Percentiles rank a stretch among this genome's conserved stretches.
Conservation (phyloP, 2,113 vertebrate genomes). For the Coturnix japonica region DNA sequence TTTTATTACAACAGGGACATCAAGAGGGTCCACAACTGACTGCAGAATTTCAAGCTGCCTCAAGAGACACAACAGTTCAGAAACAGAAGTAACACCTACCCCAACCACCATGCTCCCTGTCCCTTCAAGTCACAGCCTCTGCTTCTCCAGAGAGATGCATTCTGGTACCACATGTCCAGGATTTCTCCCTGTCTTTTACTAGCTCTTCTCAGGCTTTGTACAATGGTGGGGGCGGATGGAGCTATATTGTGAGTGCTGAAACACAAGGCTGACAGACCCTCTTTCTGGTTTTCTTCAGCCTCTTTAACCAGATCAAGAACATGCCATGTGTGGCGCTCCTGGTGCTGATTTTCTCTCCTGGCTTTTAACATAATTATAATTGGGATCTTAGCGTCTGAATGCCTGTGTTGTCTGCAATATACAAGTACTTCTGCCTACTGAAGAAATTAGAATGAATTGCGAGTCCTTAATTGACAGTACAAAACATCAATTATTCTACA, state of each 20-base stretch:
- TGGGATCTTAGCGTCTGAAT: background rate
- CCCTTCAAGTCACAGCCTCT: background rate
- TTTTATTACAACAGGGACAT: background rate
- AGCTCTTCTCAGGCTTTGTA: background rate
- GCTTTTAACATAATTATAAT: conserved; percentile 39
- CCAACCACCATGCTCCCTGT: background rate
- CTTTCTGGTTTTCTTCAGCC: background rate
- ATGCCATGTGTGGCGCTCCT: background rate
- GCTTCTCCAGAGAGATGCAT: background rate
- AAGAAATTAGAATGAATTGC: conserved; percentile 47
- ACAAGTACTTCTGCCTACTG: background rate
- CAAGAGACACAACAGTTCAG: background rate
- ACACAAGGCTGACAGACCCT: background rate
- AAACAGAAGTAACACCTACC: background rate
- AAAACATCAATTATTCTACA: conserved; percentile 62
- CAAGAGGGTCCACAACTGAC: background rate
- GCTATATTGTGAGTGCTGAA: background rate
- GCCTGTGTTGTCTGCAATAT: conserved; percentile 15
- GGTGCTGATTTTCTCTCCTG: background rate
- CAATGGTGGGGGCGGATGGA: background rate
- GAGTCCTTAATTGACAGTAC: conserved; percentile 55
- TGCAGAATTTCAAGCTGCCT: background rate
- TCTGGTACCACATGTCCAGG: background rate
- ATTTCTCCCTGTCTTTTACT: background rate
- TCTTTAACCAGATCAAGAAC: background rate